Base-by-base conservation (phyloP, 2,888 invertebrate species). In the Drosophila stalkeri region DNA sequence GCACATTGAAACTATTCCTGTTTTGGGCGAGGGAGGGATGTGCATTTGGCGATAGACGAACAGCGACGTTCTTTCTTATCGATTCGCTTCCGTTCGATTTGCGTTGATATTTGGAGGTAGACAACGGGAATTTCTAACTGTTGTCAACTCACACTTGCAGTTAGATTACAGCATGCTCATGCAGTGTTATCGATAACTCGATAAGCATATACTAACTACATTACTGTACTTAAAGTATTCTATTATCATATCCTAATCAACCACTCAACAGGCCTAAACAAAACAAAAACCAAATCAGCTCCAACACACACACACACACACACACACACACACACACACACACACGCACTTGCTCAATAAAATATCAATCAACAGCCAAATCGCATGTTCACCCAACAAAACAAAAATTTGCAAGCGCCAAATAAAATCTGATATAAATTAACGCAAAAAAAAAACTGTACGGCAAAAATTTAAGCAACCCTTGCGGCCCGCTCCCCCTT, bases 21-120 rank as follows among this genome's bases (percentile, higher is more conserved):
- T 57, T 63, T 65, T 20, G 16, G 49, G 49, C 27, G 27, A 6
- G 27, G 27, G 27, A 27, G 49, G 49, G 60, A 67, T 61, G 57
- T 62, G 64, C 61, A 66, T 64, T 51, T 47, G 61, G 9, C 75
- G 72, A 67, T 69, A 62, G 64, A 23, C 46, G 20, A 2, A 1
- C 23, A 16, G 41, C 31, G 46, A 27, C 27, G 6, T 27, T 27
- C 27, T 27, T 69, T 16, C 81, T 80, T 87, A 86, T 85, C 84
- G 84, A 74, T 75, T 66, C 70, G 78, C 87, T 85, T 84, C 84
- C 84, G 86, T 86, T 84, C 75, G 75, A 80, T 75, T 84, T 75
- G 74, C 59, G 71, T 64, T 71, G 60, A 63, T 74, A 63, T 56
- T 75, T 63, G 57, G 56, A 37, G 37, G 65, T 46, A 54, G 72